Base-by-base conservation (phyloP, 2,888 invertebrate genomes). In the Strigamia maritima region DNA sequence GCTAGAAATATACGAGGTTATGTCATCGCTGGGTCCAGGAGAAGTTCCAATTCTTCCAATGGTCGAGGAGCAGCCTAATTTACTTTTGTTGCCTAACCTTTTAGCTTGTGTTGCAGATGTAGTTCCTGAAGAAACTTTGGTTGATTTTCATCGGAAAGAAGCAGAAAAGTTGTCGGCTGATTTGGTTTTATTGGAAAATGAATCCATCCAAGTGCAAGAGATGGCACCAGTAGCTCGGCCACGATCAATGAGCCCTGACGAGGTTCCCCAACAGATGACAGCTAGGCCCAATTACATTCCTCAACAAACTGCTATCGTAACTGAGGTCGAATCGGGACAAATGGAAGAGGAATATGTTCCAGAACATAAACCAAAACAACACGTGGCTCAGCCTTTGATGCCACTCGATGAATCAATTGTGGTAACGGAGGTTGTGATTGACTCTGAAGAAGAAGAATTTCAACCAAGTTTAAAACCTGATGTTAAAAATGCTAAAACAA, bases 401-500 rank as follows among this genome's bases (percentile, higher is more conserved):
- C 81, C 82, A 22, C 77, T 80, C 4, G 80, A 81, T 28, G 81
- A 82, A 78, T 80, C 82, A 14, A 49, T 83, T 4, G 77, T 80
- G 1, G 70, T 83, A 3, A 81, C 80, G 12, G 81, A 82, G 80
- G 49, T 81, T 35, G 44, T 80, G 8, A 77, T 81, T 1, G 81
- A 81, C 28, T 28, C 81, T 19, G 80, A 81, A 26, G 82, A 82
- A 80, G 80, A 80, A 28, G 75, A 75, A 26, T 78, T 82, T 16
- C 19, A 60, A 10, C 79, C 79, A 2, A 79, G 78, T 38, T 80
- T 80, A 60, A 80, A 80, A 60, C 82, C 82, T 4, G 35, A 75
- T 28, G 74, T n/a, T 8, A 31, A 19, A 35, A 77, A 35, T 12
- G 80, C 79, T 0, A 24, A 14, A 31, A 31, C 19, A 2, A n/a